Evolutionary conservation across 2,888 invertebrate species (phyloP).

Genomic region (Neoscelio sp.): DNA sequence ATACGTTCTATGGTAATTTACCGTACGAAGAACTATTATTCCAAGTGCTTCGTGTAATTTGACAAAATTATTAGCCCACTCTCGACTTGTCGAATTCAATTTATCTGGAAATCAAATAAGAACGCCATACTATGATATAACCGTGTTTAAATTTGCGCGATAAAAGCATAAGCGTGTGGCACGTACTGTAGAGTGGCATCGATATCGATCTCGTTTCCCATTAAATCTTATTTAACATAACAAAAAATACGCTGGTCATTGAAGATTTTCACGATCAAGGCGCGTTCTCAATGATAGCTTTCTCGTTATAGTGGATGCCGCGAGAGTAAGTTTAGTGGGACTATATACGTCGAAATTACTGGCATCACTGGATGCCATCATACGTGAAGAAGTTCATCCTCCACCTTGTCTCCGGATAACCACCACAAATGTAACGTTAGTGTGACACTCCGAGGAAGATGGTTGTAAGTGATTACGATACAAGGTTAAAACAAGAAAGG

Average conservation of each 20-base stretch:
- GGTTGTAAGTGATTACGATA: conserved; percentile 17
- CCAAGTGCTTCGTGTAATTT: no score
- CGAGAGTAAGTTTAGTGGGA: conserved; percentile 50
- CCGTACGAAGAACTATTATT: conserved; percentile 16
- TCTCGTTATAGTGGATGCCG: conserved; percentile 44
- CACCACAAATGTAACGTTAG: conserved; percentile 52
- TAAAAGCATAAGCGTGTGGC: neutral
- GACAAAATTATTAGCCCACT: no score
- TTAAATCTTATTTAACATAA: conserved; percentile 21
- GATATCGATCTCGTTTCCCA: conserved; percentile 27
- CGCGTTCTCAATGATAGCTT: conserved; percentile 57
- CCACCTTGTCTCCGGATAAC: conserved; percentile 51
- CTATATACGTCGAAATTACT: conserved; percentile 62
- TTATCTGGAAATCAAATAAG: neutral
- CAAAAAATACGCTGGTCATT: conserved; percentile 14
- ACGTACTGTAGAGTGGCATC: neutral
- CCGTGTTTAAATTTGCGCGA: conserved; percentile 12
- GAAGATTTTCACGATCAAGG: conserved; percentile 32
- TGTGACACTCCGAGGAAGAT: conserved; percentile 38
- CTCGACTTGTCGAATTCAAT: conserved; percentile 12
- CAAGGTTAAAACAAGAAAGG: conserved; percentile 12
- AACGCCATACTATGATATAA: neutral
- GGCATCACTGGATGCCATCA: conserved; percentile 53
- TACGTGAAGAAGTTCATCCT: conserved; percentile 63
- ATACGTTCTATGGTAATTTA: conserved; percentile 14